Conservation (phyloP, 1,140 invertebrate genomes). For the Araneus ventricosus region DNA sequence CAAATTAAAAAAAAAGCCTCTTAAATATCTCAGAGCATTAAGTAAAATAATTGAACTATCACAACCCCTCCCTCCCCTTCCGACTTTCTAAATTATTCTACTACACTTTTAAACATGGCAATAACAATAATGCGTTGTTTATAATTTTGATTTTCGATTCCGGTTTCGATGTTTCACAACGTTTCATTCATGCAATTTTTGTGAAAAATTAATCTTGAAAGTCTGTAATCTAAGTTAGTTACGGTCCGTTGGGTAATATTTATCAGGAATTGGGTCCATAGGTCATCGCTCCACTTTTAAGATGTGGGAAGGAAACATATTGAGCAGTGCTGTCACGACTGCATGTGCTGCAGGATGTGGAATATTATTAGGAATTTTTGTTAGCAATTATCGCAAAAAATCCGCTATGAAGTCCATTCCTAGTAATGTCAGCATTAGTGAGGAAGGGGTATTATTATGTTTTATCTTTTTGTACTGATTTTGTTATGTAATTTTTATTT, state of each 20-base stretch:
- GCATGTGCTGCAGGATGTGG: conserved; percentile 34
- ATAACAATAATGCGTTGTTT: neutral
- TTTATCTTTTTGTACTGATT: neutral
- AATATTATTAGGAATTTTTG: conserved; percentile 38
- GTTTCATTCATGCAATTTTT: neutral
- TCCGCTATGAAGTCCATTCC: neutral
- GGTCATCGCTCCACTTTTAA: neutral
- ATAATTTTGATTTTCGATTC: neutral
- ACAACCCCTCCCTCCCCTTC: no score
- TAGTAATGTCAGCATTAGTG: neutral
- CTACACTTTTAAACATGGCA: neutral
- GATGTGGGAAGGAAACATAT: conserved; percentile 28
- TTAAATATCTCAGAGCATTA: no score
- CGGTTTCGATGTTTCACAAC: neutral
- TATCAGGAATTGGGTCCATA: neutral
- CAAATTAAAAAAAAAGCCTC: no score
- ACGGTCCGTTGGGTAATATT: neutral
- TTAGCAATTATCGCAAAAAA: neutral
- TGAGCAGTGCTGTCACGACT: neutral
- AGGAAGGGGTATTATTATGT: conserved; percentile 1
- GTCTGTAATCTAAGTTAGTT: neutral
- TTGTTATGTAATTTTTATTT: no score
- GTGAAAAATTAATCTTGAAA: neutral
- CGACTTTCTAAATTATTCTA: neutral
- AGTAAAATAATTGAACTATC: neutral